Percentiles rank a stretch among this genome's conserved stretches.
Conservation (phyloP, 2,797 vertebrate genomes). For the Apogon talboti region DNA sequence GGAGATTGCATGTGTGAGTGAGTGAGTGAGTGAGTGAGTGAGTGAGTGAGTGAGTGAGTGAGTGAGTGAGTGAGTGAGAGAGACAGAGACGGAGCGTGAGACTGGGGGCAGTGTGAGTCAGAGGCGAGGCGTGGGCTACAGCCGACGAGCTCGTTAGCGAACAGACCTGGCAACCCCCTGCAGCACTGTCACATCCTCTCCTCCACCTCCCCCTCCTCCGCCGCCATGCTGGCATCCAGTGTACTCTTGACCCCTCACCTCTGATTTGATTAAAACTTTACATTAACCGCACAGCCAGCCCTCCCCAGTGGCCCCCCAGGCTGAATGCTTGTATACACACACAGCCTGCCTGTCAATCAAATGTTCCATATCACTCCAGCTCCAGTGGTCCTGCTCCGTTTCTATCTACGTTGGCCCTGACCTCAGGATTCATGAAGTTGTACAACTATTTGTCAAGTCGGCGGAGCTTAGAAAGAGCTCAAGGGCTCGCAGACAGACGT, state of each 20-base stretch:
- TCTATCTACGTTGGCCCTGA: slow-evolving; percentile 21
- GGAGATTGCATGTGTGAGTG: background rate
- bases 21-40: slow-evolving; percentile 1
- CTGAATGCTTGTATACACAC: slow-evolving; percentile 17
- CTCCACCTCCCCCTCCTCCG: slow-evolving; percentile 16
- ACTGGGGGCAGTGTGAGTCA: slow-evolving; percentile 65
- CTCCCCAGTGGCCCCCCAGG: slow-evolving; percentile 23
- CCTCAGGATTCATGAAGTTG: slow-evolving; percentile 34
- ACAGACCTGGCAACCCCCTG: slow-evolving; percentile 59
- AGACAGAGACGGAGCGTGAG: slow-evolving; percentile 17
- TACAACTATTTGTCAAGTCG: slow-evolving; percentile 38
- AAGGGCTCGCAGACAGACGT: slow-evolving; percentile 33
- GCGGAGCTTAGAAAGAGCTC: slow-evolving; percentile 34
- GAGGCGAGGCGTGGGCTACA: slow-evolving; percentile 59
- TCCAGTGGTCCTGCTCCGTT: background rate
- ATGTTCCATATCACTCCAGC: slow-evolving; percentile 4
- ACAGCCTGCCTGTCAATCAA: slow-evolving; percentile 57
- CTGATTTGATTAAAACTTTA: slow-evolving; percentile 69
- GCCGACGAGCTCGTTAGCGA: slow-evolving; percentile 63
- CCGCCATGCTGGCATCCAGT: slow-evolving; percentile 43
- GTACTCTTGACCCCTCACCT: slow-evolving; percentile 67
- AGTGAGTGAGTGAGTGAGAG: background rate
- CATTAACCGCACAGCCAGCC: slow-evolving; percentile 36
- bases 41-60: background rate
- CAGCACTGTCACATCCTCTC: slow-evolving; percentile 26